A percentile compares a stretch with the other conserved stretches of the same genome.
These are phyloP conservation scores for Takifugu rubripes DNA, from an alignment of 2,797 vertebrate species.

Conservation along the genomic window DNA sequence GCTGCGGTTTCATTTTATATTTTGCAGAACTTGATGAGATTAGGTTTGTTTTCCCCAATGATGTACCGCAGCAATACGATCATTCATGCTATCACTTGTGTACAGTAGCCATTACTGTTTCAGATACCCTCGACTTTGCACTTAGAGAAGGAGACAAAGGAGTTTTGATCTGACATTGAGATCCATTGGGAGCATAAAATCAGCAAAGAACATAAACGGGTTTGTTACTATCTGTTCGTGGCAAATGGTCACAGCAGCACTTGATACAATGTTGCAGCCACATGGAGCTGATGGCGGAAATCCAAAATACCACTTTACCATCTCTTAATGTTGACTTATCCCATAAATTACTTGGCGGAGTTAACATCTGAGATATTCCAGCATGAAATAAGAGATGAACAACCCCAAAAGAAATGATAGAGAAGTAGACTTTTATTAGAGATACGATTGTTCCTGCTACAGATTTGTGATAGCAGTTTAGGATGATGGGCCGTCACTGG, in stretches of 20 bases:
- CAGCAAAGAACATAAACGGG: conserved; percentile 14
- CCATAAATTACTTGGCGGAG: background rate
- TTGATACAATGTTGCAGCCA: no score
- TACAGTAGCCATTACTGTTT: conserved; percentile 51
- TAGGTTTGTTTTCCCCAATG: conserved; percentile 23
- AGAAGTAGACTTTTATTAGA: no score
- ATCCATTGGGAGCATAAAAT: conserved; percentile 36
- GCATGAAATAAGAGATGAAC: no score
- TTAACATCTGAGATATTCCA: no score
- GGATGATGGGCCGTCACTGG: background rate
- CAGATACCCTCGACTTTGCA: conserved; percentile 42
- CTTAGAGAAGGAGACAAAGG: conserved; percentile 36
- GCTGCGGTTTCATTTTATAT: conserved; percentile 31
- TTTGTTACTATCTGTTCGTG: conserved; percentile 7
- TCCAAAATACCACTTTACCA: no score
- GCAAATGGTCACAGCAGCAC: no score
- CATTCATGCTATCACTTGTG: conserved; percentile 36
- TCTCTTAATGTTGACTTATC: background rate
- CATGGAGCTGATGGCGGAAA: no score
- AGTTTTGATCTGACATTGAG: conserved; percentile 47
- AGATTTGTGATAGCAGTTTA: no score
- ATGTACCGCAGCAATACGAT: conserved; percentile 23
- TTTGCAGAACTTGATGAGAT: conserved; percentile 31
- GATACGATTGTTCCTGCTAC: no score
- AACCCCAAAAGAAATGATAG: no score